Conservation (phyloP, 2,797 vertebrate species). For the Megalops cyprinoides region DNA sequence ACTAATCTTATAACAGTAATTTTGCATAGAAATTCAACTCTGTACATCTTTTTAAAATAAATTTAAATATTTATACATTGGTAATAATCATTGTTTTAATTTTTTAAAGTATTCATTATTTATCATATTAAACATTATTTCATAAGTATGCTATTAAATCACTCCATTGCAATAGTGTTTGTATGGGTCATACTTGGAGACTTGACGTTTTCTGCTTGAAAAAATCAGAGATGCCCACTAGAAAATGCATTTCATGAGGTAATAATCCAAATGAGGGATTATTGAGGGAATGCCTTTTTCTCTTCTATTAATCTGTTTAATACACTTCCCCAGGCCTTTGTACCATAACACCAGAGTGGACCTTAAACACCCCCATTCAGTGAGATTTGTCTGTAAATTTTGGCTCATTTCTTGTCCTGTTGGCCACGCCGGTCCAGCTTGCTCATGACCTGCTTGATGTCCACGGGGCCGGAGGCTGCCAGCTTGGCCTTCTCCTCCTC, state of each 20-base stretch:
- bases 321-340: neutral
- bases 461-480: slow-evolving; percentile 78
- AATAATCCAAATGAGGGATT: neutral
- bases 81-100: neutral
- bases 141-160: neutral
- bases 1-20: neutral
- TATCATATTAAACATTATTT: neutral
- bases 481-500: slow-evolving; percentile 82
- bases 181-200: neutral
- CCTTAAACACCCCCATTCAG: neutral
- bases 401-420: neutral
- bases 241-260: neutral
- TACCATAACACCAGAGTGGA: neutral
- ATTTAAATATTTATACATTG: slow-evolving; percentile 1
- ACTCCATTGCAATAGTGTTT: neutral
- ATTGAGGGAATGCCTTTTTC: neutral
- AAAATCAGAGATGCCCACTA: neutral
- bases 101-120: neutral
- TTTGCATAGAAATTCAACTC: neutral
- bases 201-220: neutral
- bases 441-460: slow-evolving; percentile 96
- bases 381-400: neutral
- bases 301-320: neutral
- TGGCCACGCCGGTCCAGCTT: slow-evolving; percentile 93
- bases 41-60: neutral